These are phyloP conservation scores for Oryzias melastigma DNA, from an alignment of 2,113 vertebrate genomes.

Conservation along the genomic window DNA sequence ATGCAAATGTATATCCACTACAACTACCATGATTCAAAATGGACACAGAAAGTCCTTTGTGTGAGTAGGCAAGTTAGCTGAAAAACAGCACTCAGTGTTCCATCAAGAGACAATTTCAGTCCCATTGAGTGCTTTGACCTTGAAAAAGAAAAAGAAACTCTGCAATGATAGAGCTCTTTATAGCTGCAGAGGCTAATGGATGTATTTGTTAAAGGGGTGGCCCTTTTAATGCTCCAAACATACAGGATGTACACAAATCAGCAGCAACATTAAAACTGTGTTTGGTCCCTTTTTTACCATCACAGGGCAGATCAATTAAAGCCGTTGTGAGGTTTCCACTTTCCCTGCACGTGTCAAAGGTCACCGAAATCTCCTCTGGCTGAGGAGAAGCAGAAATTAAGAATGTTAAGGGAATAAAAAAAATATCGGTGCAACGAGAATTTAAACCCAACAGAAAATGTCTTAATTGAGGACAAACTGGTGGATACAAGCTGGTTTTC, in stretches of 20 bases:
- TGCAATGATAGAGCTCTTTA: constrained; percentile 1
- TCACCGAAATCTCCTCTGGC: too few relatives aligned
- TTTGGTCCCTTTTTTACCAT: too few relatives aligned
- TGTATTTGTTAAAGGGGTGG: not conserved
- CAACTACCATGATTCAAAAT: not conserved
- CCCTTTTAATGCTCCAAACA: constrained; percentile 1
- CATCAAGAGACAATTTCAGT: constrained; percentile 14
- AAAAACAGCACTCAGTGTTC: not conserved
- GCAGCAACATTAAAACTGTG: not conserved
- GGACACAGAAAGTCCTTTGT: not conserved
- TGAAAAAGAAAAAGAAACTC: not conserved
- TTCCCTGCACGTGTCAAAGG: too few relatives aligned
- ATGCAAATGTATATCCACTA: not conserved
- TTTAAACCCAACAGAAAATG: too few relatives aligned
- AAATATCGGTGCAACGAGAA: too few relatives aligned
- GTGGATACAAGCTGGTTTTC: too few relatives aligned
- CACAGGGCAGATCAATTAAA: not conserved
- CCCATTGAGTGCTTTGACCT: not conserved
- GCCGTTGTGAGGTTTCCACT: too few relatives aligned
- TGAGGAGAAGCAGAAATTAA: too few relatives aligned
- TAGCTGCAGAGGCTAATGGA: not conserved
- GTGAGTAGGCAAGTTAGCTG: not conserved
- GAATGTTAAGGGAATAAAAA: too few relatives aligned
- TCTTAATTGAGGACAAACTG: too few relatives aligned
- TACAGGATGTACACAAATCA: not conserved